These are phyloP conservation scores for Pipistrellus kuhlii DNA, from an alignment of 2,797 vertebrate genomes.

Conservation along the genomic window DNA sequence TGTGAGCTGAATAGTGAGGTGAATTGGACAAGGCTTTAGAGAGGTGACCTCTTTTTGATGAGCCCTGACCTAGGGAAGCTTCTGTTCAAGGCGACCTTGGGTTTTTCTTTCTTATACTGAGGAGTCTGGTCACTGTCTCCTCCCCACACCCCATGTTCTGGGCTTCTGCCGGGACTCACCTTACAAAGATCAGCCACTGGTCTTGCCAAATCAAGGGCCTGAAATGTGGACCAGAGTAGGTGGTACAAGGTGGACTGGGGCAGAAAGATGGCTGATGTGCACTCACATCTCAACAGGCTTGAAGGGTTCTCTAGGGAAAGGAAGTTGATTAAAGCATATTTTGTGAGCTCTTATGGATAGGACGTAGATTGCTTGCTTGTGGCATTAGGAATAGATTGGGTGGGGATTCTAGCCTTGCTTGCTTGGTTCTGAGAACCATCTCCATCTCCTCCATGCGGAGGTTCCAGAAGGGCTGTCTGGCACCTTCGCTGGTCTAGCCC, in stretches of 20 bases:
- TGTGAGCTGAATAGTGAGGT: not conserved
- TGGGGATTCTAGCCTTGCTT: accelerated
- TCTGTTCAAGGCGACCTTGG: not conserved
- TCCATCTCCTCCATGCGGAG: accelerated
- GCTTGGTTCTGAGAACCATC: not conserved
- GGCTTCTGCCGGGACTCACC: not conserved
- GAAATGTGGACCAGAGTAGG: accelerated
- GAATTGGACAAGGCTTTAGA: accelerated
- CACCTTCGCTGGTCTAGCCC: not conserved
- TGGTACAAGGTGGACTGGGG: accelerated
- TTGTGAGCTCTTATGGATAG: not conserved
- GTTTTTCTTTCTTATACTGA: not conserved
- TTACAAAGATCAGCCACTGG: accelerated
- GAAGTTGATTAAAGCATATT: not conserved
- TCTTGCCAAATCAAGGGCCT: no score
- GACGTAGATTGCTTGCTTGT: not conserved
- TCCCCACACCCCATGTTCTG: not conserved
- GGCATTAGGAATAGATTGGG: not conserved
- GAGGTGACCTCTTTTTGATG: not conserved
- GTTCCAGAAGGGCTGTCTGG: not conserved
- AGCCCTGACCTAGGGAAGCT: not conserved
- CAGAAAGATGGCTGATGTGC: accelerated
- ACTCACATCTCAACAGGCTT: not conserved
- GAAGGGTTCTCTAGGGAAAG: not conserved
- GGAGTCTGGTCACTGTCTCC: not conserved